Conservation (phyloP, 2,888 invertebrate species). For the Byasa hedistus region DNA sequence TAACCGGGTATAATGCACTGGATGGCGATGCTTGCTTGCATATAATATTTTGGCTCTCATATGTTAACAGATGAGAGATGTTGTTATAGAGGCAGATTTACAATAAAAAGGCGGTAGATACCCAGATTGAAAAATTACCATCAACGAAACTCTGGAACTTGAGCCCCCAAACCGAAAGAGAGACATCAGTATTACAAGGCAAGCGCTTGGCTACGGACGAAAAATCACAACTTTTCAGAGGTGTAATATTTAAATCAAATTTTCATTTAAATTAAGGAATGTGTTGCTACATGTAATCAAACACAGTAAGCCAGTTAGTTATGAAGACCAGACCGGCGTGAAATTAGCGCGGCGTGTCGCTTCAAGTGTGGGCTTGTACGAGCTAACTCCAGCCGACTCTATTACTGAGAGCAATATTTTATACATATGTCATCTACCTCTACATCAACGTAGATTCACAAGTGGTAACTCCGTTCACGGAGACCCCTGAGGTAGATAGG, state of each 20-base stretch:
- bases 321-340: constrained; percentile 45
- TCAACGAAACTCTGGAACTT: too few species aligned
- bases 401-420: constrained; percentile 3
- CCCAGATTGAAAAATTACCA: too few species aligned
- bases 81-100: too few species aligned
- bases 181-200: too few species aligned
- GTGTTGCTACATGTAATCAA: constrained; percentile 29
- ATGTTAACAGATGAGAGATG: too few species aligned
- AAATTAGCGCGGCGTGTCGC: constrained; percentile 51
- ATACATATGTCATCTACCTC: neutral
- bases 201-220: neutral
- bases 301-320: constrained; percentile 23
- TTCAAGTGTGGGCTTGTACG: constrained; percentile 35
- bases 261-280: constrained; percentile 40
- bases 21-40: too few species aligned
- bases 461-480: neutral
- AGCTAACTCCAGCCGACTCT: constrained; percentile 30
- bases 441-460: neutral
- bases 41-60: too few species aligned
- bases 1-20: too few species aligned
- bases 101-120: too few species aligned
- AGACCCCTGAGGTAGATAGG: too few species aligned
- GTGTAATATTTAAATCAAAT: constrained; percentile 2
- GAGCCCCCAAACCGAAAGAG: too few species aligned
- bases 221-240: neutral